Evolutionary conservation across 2,113 vertebrate species (phyloP).

Genomic region (Colinus virginianus): DNA sequence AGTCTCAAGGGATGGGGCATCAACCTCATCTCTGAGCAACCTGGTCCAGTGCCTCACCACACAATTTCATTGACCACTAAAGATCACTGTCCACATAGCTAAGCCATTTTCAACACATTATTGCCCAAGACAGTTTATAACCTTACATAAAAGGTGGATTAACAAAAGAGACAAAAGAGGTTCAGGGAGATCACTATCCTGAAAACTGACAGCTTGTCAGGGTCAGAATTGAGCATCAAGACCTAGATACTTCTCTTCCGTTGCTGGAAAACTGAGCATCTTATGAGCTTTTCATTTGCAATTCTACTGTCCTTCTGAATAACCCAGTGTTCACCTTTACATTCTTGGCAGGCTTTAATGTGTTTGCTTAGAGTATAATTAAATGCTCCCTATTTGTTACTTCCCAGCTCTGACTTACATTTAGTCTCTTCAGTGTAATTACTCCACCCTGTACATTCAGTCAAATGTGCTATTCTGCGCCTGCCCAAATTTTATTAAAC

Average conservation of each 20-base stretch:
- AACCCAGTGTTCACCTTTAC: constrained; percentile 29
- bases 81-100: neutral
- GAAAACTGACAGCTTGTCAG: neutral
- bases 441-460: neutral
- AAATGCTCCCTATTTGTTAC: constrained; percentile 52
- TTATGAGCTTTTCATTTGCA: constrained; percentile 9
- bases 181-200: neutral
- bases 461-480: constrained; percentile 26
- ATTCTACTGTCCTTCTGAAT: neutral
- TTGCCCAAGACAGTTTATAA: neutral
- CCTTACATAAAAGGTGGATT: neutral
- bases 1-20: too few species aligned
- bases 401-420: constrained; percentile 47
- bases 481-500: constrained; percentile 53
- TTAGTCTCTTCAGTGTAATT: constrained; percentile 61
- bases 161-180: neutral
- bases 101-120: neutral
- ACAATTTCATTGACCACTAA: neutral
- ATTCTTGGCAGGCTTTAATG: constrained; percentile 55
- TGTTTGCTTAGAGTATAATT: constrained; percentile 65
- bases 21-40: too few species aligned
- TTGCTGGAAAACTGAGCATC: neutral
- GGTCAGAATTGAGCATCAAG: neutral
- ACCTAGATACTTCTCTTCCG: neutral
- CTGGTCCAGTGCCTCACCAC: too few species aligned